Conservation (phyloP, 2,113 vertebrate genomes). For the Hemiscyllium ocellatum region DNA sequence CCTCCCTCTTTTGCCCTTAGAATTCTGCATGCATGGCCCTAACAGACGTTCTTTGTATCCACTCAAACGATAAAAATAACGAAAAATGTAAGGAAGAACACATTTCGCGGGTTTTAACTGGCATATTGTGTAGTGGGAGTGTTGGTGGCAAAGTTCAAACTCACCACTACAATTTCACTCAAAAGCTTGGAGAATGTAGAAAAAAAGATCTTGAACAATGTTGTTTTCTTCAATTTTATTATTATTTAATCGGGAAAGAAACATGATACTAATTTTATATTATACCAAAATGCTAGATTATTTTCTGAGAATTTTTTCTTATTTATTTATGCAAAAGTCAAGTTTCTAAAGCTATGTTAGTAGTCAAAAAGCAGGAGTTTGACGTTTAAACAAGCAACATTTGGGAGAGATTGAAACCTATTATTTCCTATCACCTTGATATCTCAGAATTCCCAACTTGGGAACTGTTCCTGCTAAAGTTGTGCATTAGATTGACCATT, state of each 20-base stretch:
- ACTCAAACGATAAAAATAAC: not conserved
- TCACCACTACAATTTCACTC: not conserved
- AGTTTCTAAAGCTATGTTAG: too few relatives aligned
- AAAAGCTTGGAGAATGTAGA: not conserved
- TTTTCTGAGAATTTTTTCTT: not conserved
- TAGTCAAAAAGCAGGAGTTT: too few relatives aligned
- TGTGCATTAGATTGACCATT: too few relatives aligned
- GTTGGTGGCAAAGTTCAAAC: not conserved
- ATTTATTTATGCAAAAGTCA: too few relatives aligned
- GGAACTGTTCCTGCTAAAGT: too few relatives aligned
- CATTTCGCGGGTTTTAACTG: not conserved
- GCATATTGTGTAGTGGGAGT: not conserved
- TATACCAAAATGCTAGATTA: not conserved
- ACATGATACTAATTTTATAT: not conserved
- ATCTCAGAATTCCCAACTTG: too few relatives aligned
- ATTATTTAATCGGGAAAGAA: not conserved
- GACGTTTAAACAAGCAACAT: too few relatives aligned
- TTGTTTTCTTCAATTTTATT: not conserved
- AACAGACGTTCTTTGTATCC: not conserved
- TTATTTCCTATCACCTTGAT: too few relatives aligned
- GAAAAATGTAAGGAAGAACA: not conserved
- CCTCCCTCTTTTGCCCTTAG: not conserved
- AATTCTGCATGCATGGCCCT: not conserved
- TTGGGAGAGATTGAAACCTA: too few relatives aligned
- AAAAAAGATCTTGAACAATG: not conserved